phyloP scores from a whole-genome alignment of 30 jellyfish, hydroid and myxozoan species.

The Hydractinia symbiolongicarpus region DNA sequence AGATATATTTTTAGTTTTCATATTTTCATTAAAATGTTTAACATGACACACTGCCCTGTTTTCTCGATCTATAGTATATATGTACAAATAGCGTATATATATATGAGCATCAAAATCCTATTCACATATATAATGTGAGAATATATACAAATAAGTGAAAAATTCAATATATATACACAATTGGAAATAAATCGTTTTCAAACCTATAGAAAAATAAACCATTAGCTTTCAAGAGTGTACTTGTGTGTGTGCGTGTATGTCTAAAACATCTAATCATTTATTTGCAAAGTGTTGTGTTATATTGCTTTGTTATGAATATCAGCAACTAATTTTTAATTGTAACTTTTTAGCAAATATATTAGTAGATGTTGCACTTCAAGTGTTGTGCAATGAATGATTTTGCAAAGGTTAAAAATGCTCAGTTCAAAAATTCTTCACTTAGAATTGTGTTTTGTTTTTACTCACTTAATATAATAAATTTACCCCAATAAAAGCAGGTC shows the following conservation, averaged over 20 bases:
- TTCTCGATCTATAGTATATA: constrained; percentile 23
- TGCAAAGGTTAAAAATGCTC: too few species aligned
- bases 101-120: constrained; percentile 23
- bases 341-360: too few species aligned
- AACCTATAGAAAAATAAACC: constrained; percentile 10
- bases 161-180: constrained; percentile 7
- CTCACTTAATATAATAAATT: too few species aligned
- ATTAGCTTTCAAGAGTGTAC: background rate
- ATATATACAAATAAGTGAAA: constrained; percentile 31
- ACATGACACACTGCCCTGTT: constrained; percentile 23
- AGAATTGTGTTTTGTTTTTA: too few species aligned
- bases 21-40: constrained; percentile 4
- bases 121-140: constrained; percentile 13
- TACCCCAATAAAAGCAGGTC: too few species aligned
- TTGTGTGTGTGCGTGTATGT: background rate
- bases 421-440: too few species aligned
- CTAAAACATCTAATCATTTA: background rate
- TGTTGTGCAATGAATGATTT: too few species aligned
- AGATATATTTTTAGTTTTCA: background rate
- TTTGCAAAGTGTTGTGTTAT: background rate
- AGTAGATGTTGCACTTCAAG: too few species aligned
- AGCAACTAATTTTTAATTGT: background rate
- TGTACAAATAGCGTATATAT: constrained; percentile 31
- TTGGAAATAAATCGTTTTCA: constrained; percentile 9
- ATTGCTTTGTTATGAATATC: background rate